Evolutionary conservation across 2,888 invertebrate species (phyloP), one percentile per base, ranked within the genome.

Genomic region (Chymomyza procnemis): DNA sequence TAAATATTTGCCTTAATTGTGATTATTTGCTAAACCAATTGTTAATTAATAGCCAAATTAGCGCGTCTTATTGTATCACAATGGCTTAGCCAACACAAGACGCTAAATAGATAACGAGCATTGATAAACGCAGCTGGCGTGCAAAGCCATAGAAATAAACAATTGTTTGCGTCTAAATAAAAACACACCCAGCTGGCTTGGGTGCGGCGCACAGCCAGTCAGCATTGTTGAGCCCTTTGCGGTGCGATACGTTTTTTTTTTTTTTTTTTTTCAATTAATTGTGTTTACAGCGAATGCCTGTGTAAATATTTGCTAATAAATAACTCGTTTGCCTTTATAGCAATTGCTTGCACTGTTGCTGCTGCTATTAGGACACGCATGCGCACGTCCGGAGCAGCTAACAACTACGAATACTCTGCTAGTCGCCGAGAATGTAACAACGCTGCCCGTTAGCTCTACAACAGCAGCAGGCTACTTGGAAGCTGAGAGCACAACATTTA

Each of bases 31-130:
- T 41, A 5, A 41, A 41, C 34, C 9, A 41, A 12, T 41, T 41
- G 75, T 68, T 78, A 80, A 75, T 73, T 76, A 76, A 76, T 80
- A 72, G 73, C 65, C 56, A 26, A 73, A 73, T 78, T 75, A 76
- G 69, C 73, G 59, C 52, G 18, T 19, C 56, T 48, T 41, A 70
- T 65, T 67, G 26, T 57, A 66, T 57, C 63, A 56, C 50, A 68
- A 59, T 56, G 48, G 56, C n/a, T n/a, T n/a, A 61, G 64, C 59
- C 52, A n/a, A n/a, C n/a, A 66, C 46, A 71, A 73, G 57, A 48
- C 47, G 60, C 34, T 66, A 61, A 64, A 61, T 50, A 41, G 30
- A 22, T 50, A 50, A 50, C 50, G 50, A 57, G 6, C 8, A 26
- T 26, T 16, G n/a, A 19, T 30, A 57, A 3, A 57, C 18, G 21